Conservation (phyloP, 2,888 invertebrate genomes). For the Horisme vitalbata region DNA sequence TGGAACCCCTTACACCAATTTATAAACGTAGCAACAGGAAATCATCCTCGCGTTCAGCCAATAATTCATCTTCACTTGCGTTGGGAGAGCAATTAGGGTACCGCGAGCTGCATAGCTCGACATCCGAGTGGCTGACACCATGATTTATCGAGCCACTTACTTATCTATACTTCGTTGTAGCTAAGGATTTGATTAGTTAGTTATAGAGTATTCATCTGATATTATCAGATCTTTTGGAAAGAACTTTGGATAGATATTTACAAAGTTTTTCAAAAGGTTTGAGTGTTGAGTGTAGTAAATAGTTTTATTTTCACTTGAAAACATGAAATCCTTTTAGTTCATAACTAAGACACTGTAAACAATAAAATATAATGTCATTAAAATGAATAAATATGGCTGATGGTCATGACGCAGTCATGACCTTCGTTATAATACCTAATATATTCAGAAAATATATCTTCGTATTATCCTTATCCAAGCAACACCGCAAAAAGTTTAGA, state of each 20-base stretch:
- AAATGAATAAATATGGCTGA: no score
- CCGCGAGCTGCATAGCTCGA: slow-evolving; percentile 20
- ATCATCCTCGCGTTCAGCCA: slow-evolving; percentile 5
- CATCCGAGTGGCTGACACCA: slow-evolving; percentile 23
- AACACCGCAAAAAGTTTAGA: slow-evolving; percentile 11
- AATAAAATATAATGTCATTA: no score
- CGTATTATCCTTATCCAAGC: not conserved
- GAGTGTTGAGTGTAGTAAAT: no score
- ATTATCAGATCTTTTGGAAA: no score
- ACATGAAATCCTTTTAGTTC: no score
- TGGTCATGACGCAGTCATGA: no score
- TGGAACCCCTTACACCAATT: no score
- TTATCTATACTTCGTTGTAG: slow-evolving; percentile 2
- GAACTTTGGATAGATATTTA: no score
- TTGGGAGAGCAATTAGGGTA: slow-evolving; percentile 24
- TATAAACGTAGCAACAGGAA: slow-evolving; percentile 4
- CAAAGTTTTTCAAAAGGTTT: no score
- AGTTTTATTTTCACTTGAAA: no score
- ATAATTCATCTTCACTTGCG: slow-evolving; percentile 20
- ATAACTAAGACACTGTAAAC: no score
- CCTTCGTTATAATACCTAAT: no score
- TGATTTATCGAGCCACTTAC: slow-evolving; percentile 21
- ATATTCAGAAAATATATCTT: not conserved
- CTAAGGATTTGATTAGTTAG: slow-evolving; percentile 4
- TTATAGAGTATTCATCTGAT: not conserved